These are phyloP conservation scores for Myotis myotis DNA, from an alignment of 2,797 vertebrate genomes.

Conservation along the genomic window DNA sequence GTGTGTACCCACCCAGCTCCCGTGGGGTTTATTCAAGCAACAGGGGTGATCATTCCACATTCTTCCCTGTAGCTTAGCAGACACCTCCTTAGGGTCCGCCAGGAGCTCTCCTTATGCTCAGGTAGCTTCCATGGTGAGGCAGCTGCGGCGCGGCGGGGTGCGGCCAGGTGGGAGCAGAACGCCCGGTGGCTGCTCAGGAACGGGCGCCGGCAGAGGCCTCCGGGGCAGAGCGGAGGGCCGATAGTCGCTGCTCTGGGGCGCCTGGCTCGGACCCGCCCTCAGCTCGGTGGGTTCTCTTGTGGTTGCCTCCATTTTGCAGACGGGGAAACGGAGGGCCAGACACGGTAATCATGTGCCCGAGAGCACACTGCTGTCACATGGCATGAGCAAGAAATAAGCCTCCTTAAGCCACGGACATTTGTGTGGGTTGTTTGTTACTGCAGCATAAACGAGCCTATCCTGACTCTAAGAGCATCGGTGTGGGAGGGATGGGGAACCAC, in stretches of 20 bases:
- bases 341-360: accelerated
- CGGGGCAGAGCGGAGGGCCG: neutral
- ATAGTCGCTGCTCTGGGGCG: accelerated
- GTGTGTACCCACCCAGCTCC: too few species aligned
- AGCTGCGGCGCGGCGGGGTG: accelerated
- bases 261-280: too few species aligned
- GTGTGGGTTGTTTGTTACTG: neutral
- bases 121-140: neutral
- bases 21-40: accelerated
- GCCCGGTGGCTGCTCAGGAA: neutral
- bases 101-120: neutral
- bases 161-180: neutral
- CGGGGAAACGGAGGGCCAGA: neutral
- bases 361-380: neutral
- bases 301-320: neutral
- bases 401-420: neutral
- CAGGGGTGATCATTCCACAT: accelerated
- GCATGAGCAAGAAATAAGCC: neutral
- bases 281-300: neutral
- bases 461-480: accelerated
- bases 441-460: accelerated
- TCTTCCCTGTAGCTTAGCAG: neutral
- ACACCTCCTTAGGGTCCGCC: accelerated
- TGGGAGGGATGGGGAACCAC: too few species aligned
- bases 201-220: neutral